A percentile compares a stretch with the other conserved stretches of the same genome.
phyloP scores from a whole-genome alignment of 2,113 vertebrate genomes.

The Australoheros scitulus region DNA sequence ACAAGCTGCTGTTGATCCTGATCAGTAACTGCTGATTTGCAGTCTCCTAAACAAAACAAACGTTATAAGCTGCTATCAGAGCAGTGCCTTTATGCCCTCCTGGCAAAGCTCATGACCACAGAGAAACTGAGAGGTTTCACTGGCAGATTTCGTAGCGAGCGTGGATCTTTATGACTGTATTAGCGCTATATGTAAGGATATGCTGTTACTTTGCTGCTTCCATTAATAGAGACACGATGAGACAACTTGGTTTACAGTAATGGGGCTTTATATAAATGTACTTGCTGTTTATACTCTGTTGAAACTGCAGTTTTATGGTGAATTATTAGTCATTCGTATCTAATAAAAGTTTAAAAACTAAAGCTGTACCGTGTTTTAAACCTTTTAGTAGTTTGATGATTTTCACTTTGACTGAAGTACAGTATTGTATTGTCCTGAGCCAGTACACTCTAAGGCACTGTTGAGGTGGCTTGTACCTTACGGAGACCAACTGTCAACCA shows the following conservation, averaged over 20 bases:
- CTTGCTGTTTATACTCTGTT: conserved; percentile 1
- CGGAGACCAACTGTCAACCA: not conserved
- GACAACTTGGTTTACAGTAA: conserved; percentile 32
- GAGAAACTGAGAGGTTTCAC: conserved; percentile 33
- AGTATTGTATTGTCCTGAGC: not conserved
- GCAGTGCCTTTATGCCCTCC: not conserved
- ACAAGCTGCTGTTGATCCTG: not conserved
- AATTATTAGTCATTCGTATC: not conserved
- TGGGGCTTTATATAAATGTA: conserved; percentile 46
- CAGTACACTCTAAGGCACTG: not conserved
- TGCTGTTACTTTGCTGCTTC: conserved; percentile 44
- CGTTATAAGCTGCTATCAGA: not conserved
- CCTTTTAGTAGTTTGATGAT: not conserved
- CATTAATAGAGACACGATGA: conserved; percentile 48
- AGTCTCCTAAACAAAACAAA: conserved; percentile 1
- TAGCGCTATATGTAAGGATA: conserved; percentile 30
- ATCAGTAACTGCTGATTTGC: not conserved
- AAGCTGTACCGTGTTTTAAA: not conserved
- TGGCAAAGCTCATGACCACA: not conserved
- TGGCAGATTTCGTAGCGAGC: conserved; percentile 13
- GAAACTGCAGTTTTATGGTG: not conserved
- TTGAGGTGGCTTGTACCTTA: not conserved
- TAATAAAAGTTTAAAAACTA: not conserved
- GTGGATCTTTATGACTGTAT: conserved; percentile 35
- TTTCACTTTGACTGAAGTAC: not conserved